Conservation (phyloP, 2,113 vertebrate species). For the Lanius collurio region DNA sequence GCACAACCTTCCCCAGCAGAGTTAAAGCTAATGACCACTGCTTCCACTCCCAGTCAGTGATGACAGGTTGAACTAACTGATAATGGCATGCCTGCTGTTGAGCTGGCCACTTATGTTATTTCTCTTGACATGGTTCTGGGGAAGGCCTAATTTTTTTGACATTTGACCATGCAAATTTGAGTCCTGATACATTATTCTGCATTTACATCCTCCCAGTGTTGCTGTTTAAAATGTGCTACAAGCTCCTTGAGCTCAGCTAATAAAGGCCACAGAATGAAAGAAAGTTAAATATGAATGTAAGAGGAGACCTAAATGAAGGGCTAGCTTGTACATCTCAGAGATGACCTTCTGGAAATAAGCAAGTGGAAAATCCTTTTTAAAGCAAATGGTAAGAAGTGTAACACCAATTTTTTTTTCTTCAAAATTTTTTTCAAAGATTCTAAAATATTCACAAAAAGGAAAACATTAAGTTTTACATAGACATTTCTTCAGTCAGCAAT, state of each 20-base stretch:
- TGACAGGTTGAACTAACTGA: constrained; percentile 95
- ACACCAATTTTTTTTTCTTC: constrained; percentile 9
- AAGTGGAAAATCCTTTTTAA: constrained; percentile 50
- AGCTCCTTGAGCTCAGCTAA: constrained; percentile 82
- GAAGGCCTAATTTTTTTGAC: constrained; percentile 99
- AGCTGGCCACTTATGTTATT: constrained; percentile 93
- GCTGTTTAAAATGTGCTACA: constrained; percentile 87
- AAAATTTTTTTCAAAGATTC: constrained; percentile 39
- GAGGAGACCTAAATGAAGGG: constrained; percentile 79
- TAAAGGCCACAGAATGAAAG: constrained; percentile 86
- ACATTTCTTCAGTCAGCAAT: constrained; percentile 33
- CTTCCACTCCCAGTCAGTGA: constrained; percentile 88
- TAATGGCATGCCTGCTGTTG: constrained; percentile 93
- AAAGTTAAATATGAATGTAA: constrained; percentile 86
- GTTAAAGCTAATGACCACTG: constrained; percentile 92
- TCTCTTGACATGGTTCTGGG: constrained; percentile 96
- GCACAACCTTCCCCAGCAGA: constrained; percentile 72
- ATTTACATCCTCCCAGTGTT: constrained; percentile 93
- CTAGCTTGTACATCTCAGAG: constrained; percentile 67
- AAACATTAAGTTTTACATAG: constrained; percentile 62
- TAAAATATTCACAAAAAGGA: constrained; percentile 58
- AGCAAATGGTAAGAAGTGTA: constrained; percentile 64
- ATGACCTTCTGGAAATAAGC: constrained; percentile 75
- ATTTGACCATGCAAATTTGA: constrained; percentile 99
- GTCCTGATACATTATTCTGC: constrained; percentile 98